Evolutionary conservation across 2,797 vertebrate species (phyloP), one percentile per base, ranked within the genome.

Genomic region (Lepilemur ruficaudatus): DNA sequence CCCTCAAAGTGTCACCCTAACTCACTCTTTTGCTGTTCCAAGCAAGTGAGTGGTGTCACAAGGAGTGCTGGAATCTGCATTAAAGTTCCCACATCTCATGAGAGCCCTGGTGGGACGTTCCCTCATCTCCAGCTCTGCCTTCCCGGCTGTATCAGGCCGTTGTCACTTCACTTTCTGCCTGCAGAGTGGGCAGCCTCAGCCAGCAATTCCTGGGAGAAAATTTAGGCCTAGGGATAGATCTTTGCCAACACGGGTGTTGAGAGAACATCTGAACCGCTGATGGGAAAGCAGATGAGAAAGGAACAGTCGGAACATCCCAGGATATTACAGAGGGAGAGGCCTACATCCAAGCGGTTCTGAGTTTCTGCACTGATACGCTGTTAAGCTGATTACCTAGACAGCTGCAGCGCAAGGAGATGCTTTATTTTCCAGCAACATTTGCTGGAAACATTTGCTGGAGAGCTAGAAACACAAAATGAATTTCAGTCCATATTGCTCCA

Each of bases 201-300:
- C 7, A 14, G 85, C 43, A 59, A 83, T 63, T 80, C 63, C 82
- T 3, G 2, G 85, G 82, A 95, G 87, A 79, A 83, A 94, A 69
- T 63, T 89, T 91, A 63, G 57, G 22, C 61, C 32, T 30, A 6
- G 8, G n/a, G 78, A 75, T 23, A 63, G 81, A 80, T 73, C 35
- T 88, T 76, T 35, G n/a, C 55, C 91, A 85, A 80, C 65, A 55
- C 2, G 63, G 81, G 73, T 69, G 84, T 4, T 67, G 30, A 95
- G 84, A 88, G 72, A 59, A 1, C 57, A 57, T 61, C 48, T 63
- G 61, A 84, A 52, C 30, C 14, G 7, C 69, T 17, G 28, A 89
- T n/a, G 69, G 67, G 50, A 88, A 67, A 57, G 67, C 2, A 0
- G 18, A 15, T 41, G 55, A 57, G 79, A 75, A 81, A 83, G 65